Evolutionary conservation across 2,888 invertebrate genomes (phyloP).

Genomic region (Nomada hirtipes): DNA sequence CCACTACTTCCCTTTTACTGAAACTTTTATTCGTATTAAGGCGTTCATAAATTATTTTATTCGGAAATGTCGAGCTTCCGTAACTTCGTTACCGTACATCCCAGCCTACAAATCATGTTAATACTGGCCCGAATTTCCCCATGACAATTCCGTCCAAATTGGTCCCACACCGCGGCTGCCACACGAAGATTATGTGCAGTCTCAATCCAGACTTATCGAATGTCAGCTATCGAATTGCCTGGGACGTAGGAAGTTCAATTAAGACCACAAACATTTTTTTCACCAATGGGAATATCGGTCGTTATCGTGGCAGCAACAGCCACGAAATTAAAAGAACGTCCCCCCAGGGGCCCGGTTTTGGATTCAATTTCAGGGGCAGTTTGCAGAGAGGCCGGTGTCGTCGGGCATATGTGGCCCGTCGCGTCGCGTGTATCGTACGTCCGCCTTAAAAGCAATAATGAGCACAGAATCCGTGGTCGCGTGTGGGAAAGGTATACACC

Average conservation of each 20-base stretch:
- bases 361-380: constrained; percentile 71
- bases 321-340: constrained; percentile 46
- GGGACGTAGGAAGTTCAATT: constrained; percentile 17
- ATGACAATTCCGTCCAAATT: background rate
- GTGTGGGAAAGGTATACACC: constrained; percentile 78
- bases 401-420: constrained; percentile 70
- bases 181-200: background rate
- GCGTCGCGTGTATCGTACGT: constrained; percentile 57
- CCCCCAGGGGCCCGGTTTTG: constrained; percentile 72
- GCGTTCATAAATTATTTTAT: background rate
- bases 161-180: constrained; percentile 10
- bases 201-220: background rate
- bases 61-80: background rate
- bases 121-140: background rate
- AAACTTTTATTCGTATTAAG: no score
- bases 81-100: background rate
- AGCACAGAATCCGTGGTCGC: constrained; percentile 64
- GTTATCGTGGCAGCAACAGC: constrained; percentile 64
- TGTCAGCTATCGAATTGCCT: constrained; percentile 18
- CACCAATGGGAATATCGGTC: constrained; percentile 15
- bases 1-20: no score
- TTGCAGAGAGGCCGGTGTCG: constrained; percentile 62
- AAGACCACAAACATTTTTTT: constrained; percentile 24
- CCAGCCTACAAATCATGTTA: background rate
- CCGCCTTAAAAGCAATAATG: constrained; percentile 74